Percentiles rank a stretch among this genome's conserved stretches.
These are phyloP conservation scores for Stegodyphus dumicola DNA, from an alignment of 1,140 invertebrate species.

Conservation along the genomic window DNA sequence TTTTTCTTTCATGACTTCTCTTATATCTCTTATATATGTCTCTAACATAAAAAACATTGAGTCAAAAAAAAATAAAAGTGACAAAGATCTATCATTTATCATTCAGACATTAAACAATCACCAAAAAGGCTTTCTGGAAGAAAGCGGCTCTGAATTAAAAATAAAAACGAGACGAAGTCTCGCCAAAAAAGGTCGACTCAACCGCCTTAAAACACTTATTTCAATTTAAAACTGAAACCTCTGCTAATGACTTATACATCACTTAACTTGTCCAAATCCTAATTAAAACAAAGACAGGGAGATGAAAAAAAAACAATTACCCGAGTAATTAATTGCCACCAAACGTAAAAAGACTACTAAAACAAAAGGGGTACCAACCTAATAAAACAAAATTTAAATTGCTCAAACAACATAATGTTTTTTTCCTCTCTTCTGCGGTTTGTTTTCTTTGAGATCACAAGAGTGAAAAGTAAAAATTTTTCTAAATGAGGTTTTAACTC, in stretches of 20 bases:
- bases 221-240: conserved; percentile 52
- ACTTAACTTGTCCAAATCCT: conserved; percentile 56
- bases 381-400: conserved; percentile 50
- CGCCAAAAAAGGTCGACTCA: neutral
- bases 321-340: conserved; percentile 47
- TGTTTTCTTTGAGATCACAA: conserved; percentile 21
- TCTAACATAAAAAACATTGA: too few relatives aligned
- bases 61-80: too few relatives aligned
- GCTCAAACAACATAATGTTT: conserved; percentile 39
- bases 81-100: too few relatives aligned
- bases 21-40: too few relatives aligned
- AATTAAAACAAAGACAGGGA: conserved; percentile 50
- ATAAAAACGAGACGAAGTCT: neutral
- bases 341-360: conserved; percentile 52
- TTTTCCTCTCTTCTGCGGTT: conserved; percentile 26
- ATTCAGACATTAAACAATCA: too few relatives aligned
- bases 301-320: conserved; percentile 18
- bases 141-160: neutral
- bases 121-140: too few relatives aligned
- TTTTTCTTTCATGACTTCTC: too few relatives aligned
- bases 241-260: conserved; percentile 57
- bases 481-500: conserved; percentile 55
- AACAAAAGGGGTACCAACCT: conserved; percentile 13
- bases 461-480: conserved; percentile 40
- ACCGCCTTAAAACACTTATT: conserved; percentile 34